These are phyloP conservation scores for Tonatia bakeri DNA, from an alignment of 2,113 vertebrate species.

Conservation along the genomic window DNA sequence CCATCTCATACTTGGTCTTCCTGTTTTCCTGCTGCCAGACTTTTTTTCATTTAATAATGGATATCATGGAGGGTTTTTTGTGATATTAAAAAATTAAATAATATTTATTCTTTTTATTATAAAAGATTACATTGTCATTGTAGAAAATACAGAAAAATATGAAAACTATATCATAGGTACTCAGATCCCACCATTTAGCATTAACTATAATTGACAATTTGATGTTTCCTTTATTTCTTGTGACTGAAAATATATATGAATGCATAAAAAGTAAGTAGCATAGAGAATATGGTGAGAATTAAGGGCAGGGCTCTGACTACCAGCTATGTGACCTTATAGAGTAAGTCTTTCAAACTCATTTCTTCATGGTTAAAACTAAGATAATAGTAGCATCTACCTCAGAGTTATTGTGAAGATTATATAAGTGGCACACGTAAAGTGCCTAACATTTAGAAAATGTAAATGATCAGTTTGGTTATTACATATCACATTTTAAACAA, in stretches of 20 bases:
- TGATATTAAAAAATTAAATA: neutral
- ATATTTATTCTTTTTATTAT: neutral
- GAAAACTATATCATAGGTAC: neutral
- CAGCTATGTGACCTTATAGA: neutral
- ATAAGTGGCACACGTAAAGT: neutral
- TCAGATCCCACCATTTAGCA: conserved; percentile 24
- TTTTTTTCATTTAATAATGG: neutral
- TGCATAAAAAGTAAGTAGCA: neutral
- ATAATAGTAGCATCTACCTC: neutral
- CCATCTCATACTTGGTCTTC: neutral
- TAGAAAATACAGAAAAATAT: neutral
- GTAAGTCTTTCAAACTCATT: neutral
- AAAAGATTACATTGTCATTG: neutral
- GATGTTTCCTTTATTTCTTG: neutral
- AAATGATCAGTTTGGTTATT: neutral
- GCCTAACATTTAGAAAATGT: neutral
- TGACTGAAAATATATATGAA: neutral
- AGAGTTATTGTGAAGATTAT: neutral
- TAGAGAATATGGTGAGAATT: neutral
- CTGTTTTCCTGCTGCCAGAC: neutral
- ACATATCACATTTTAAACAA: neutral
- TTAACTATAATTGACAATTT: neutral
- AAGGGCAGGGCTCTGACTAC: neutral
- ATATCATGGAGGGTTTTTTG: neutral
- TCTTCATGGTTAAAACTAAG: neutral